Evolutionary conservation across 2,888 invertebrate species (phyloP).

Genomic region (Calameuta idolon): DNA sequence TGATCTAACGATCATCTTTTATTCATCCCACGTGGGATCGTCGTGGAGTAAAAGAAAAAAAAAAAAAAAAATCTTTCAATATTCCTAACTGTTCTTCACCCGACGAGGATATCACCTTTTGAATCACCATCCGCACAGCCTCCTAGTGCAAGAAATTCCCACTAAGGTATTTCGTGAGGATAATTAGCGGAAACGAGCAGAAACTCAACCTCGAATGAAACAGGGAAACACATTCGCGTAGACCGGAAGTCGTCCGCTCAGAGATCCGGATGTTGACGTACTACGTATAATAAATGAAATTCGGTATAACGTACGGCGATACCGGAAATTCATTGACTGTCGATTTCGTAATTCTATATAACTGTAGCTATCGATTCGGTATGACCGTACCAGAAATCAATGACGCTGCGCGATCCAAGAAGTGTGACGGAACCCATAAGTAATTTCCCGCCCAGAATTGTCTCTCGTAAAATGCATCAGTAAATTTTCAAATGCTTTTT

Average conservation of each 20-base stretch:
- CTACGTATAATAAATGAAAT: slow-evolving; percentile 1
- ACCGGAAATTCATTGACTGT: background rate
- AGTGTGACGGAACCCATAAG: background rate
- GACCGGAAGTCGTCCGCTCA: slow-evolving; percentile 40
- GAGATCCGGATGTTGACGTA: slow-evolving; percentile 29
- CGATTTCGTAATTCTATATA: background rate
- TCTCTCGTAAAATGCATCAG: background rate
- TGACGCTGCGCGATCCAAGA: background rate
- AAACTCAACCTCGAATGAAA: background rate
- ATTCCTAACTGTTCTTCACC: background rate
- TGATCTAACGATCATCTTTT: too few relatives aligned
- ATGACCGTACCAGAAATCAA: background rate
- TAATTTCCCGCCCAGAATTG: too few relatives aligned
- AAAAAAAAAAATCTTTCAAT: background rate
- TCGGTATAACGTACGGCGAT: background rate
- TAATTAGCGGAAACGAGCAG: background rate
- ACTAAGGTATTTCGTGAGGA: background rate
- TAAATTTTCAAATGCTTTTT: background rate
- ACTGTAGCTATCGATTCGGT: background rate
- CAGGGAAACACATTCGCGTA: slow-evolving; percentile 15
- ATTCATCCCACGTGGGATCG: background rate
- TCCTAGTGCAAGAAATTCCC: background rate
- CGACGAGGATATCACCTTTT: background rate
- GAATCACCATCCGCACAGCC: background rate
- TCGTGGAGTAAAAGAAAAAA: background rate